Evolutionary conservation across 1,140 invertebrate species (phyloP).

Genomic region (Pectinophora gossypiella): DNA sequence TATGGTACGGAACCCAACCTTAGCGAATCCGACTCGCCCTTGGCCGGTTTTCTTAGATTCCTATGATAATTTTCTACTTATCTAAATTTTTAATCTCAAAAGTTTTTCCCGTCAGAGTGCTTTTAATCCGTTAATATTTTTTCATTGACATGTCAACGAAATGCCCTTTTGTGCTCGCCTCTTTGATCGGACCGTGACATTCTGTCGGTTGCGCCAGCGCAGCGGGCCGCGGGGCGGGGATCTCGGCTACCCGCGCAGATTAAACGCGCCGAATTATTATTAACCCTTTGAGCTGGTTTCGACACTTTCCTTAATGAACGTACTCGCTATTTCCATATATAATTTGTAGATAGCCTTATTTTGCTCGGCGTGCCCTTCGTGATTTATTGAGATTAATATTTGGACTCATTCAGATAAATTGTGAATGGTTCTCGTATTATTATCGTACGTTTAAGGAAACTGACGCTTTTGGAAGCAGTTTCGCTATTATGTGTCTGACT

Average conservation of each 20-base stretch:
- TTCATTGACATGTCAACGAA: not conserved
- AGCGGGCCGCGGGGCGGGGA: no score
- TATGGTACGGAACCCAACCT: no score
- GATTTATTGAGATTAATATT: not conserved
- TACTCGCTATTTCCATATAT: not conserved
- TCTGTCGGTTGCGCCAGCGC: conserved; percentile 41
- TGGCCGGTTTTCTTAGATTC: no score
- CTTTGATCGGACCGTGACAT: conserved; percentile 41
- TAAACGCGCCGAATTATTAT: conserved; percentile 38
- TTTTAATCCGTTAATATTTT: not conserved
- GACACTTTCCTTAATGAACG: conserved; percentile 22
- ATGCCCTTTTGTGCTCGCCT: not conserved
- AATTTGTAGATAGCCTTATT: not conserved
- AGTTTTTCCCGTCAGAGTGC: not conserved
- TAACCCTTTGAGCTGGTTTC: conserved; percentile 37
- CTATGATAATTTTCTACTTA: no score
- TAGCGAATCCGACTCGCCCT: no score
- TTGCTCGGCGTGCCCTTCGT: not conserved
- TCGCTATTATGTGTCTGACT: no score
- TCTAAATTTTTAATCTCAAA: no score
- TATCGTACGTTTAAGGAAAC: no score
- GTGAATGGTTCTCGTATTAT: no score
- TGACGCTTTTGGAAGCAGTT: no score
- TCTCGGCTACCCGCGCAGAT: conserved; percentile 42
- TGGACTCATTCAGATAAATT: not conserved